Percentiles rank a stretch among this genome's conserved stretches.
phyloP scores from a whole-genome alignment of 2,113 vertebrate species.

The Triplophysa rosa region DNA sequence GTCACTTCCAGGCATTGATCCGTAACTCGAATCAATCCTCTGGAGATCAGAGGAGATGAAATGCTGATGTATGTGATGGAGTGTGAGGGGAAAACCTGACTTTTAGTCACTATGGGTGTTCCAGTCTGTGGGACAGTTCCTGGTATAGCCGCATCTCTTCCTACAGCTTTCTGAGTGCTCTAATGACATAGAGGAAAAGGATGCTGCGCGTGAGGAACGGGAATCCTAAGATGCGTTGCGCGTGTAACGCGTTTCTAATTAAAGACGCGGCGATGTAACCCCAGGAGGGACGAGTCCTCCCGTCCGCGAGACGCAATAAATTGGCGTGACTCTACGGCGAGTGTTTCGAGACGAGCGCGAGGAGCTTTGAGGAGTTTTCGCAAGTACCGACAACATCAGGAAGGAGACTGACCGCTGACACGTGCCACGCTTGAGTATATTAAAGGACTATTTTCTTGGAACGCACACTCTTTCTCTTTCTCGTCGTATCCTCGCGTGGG shows the following conservation, averaged over 20 bases:
- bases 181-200: slow-evolving; percentile 28
- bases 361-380: slow-evolving; percentile 36
- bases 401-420: not conserved
- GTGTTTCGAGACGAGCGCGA: slow-evolving; percentile 29
- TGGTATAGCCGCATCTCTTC: slow-evolving; percentile 42
- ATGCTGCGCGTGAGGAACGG: slow-evolving; percentile 60
- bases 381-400: slow-evolving; percentile 5
- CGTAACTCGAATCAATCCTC: slow-evolving; percentile 55
- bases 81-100: slow-evolving; percentile 46
- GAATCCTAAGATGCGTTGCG: slow-evolving; percentile 58
- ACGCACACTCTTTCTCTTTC: not conserved
- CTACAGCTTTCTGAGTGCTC: slow-evolving; percentile 31
- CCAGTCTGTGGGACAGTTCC: slow-evolving; percentile 44
- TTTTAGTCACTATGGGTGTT: slow-evolving; percentile 38
- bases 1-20: slow-evolving; percentile 58
- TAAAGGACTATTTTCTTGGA: slow-evolving; percentile 14
- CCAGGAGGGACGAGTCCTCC: slow-evolving; percentile 74
- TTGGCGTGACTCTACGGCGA: slow-evolving; percentile 56
- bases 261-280: slow-evolving; percentile 66
- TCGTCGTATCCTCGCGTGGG: not conserved
- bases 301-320: slow-evolving; percentile 76
- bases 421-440: slow-evolving; percentile 15
- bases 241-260: slow-evolving; percentile 63
- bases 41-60: slow-evolving; percentile 54
- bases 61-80: slow-evolving; percentile 55